phyloP scores from a whole-genome alignment of 2,888 invertebrate species.

The Meganola albula region DNA sequence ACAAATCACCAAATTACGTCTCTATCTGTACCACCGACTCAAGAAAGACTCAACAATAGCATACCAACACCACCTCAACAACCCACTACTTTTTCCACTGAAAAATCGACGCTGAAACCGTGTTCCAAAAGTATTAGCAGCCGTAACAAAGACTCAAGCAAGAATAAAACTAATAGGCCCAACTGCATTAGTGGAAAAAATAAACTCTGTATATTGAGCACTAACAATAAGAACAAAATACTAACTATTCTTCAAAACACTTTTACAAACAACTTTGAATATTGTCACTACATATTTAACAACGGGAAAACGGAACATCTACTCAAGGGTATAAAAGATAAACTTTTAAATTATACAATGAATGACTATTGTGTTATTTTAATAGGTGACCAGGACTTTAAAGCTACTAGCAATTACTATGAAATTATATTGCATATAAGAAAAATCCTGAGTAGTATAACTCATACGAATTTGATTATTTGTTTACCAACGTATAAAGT shows the following conservation, averaged over 20 bases:
- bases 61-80: conserved; percentile 2
- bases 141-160: neutral
- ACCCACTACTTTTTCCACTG: no score
- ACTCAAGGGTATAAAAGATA: neutral
- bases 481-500: neutral
- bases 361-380: conserved; percentile 1
- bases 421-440: neutral
- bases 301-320: neutral
- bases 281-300: neutral
- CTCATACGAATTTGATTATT: neutral
- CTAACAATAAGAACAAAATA: neutral
- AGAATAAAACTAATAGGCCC: neutral
- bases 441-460: neutral
- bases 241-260: neutral
- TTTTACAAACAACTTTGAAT: neutral
- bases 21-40: neutral
- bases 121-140: conserved; percentile 1
- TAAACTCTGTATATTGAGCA: neutral
- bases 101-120: conserved; percentile 1
- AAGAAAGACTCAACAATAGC: conserved; percentile 1
- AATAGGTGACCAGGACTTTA: neutral
- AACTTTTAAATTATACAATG: neutral
- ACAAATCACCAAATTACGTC: no score
- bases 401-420: neutral
- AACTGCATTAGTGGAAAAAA: neutral